Evolutionary conservation across 1,140 invertebrate genomes (phyloP).

Genomic region (Caenorhabditis latens): DNA sequence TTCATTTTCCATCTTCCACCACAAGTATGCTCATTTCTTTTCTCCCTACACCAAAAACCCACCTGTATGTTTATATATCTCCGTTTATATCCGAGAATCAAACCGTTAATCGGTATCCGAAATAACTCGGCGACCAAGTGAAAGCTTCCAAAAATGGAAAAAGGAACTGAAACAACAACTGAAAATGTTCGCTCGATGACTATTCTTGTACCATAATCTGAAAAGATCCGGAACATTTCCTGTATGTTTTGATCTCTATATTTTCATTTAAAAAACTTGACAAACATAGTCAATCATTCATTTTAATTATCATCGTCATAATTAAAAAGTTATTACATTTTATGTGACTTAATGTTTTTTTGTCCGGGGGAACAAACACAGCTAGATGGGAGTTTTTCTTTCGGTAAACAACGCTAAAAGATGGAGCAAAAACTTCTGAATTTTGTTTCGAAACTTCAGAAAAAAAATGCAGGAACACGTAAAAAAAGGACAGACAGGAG

Average conservation of each 20-base stretch:
- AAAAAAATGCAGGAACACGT: slow-evolving; percentile 28
- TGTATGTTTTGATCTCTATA: neutral
- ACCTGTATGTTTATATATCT: neutral
- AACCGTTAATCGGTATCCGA: neutral
- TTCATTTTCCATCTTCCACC: neutral
- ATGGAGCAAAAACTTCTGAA: slow-evolving; percentile 12
- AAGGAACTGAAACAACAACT: neutral
- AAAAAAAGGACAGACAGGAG: slow-evolving; percentile 5
- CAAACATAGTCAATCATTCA: slow-evolving; percentile 44
- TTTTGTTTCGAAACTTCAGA: neutral
- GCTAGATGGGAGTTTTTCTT: neutral
- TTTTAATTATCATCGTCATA: slow-evolving; percentile 14
- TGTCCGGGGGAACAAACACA: neutral
- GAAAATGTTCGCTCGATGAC: neutral
- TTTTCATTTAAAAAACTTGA: neutral
- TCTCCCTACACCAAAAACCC: neutral
- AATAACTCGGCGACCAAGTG: neutral
- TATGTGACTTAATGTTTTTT: neutral
- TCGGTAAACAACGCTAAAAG: slow-evolving; percentile 23
- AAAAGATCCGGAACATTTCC: no score
- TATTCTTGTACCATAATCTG: no score
- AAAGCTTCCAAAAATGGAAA: neutral
- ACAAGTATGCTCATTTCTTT: neutral
- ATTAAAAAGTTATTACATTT: slow-evolving; percentile 15
- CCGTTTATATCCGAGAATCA: neutral